Base-by-base conservation (phyloP, 2,888 invertebrate species). In the Imbricaverruca yamaguchii region DNA sequence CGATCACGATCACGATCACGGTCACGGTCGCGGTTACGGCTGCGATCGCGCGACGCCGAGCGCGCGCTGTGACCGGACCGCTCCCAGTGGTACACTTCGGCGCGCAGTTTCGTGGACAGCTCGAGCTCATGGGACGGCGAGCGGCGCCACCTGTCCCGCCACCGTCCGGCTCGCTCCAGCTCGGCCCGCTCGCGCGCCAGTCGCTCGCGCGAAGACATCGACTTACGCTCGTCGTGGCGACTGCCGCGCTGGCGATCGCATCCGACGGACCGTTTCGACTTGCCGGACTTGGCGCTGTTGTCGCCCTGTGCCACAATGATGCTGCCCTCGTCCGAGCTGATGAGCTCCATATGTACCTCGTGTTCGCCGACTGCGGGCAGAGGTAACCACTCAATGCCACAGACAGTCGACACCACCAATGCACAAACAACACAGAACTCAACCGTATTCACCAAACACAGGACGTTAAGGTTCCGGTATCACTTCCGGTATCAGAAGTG, bases 321-420 rank as follows among this genome's bases (percentile, higher is more conserved):
- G n/a, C 12, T 12, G 65, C 55, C 74, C 74, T 74, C 74, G 74
- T 74, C 74, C 74, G 74, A 74, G 21, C 18, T 21, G 53, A 74
- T 53, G 18, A n/a, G 9, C 74, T 74, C 74, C 74, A 21, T 55
- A 6, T 8, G 18, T 1, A 39, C 18, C 39, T 74, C 15, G 74
- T 53, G 53, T 10, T 25, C n/a, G 18, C n/a, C 63, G 18, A 7
- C 11, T 69, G 39, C 53, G 69, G 6, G 8, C 23, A 53, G 39
- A 15, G 13, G 67, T 10, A 13, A 10, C 23, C 12, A 23, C 25
- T 25, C 18, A 18, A 7, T 18, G 39, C 53, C 39, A 69, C 15
- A 67, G 25, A 67, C 10, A 25, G 25, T 12, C 9, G 23, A 11
- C 8, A 12, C 23, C 25, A 25, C 23, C 25, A 25, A 11, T 23